Conservation (phyloP, 2,113 vertebrate species). For the Dolichallabes microphthalmus region DNA sequence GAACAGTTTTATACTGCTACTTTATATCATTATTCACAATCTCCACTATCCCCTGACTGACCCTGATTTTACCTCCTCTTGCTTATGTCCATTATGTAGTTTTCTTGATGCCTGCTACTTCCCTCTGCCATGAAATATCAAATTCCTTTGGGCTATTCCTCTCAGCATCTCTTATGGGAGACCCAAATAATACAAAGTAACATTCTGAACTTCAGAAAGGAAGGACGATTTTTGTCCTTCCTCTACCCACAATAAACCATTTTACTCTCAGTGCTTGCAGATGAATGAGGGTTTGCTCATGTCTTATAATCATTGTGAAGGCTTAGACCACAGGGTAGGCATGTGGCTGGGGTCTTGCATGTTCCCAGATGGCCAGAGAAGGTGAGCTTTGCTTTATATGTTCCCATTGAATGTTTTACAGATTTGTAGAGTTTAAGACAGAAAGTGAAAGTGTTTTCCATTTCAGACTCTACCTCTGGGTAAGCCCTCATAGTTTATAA, state of each 20-base stretch:
- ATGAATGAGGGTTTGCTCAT: slow-evolving; percentile 53
- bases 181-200: background rate
- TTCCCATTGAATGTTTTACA: slow-evolving; percentile 24
- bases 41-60: background rate
- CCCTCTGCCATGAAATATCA: background rate
- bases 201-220: background rate
- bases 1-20: background rate
- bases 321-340: background rate
- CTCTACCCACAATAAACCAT: slow-evolving; percentile 32
- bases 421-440: slow-evolving; percentile 57
- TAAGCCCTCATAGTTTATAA: slow-evolving; percentile 56
- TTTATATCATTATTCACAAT: background rate
- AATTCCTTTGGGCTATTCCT: background rate
- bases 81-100: background rate
- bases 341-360: slow-evolving; percentile 49
- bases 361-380: slow-evolving; percentile 38
- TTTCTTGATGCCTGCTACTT: slow-evolving; percentile 4
- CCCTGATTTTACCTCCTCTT: background rate
- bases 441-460: slow-evolving; percentile 58
- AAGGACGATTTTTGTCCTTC: slow-evolving; percentile 44
- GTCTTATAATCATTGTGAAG: background rate
- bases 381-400: slow-evolving; percentile 29
- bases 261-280: slow-evolving; percentile 38
- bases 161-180: background rate
- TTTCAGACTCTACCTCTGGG: slow-evolving; percentile 63